Percentiles rank a stretch among this genome's conserved stretches.
phyloP scores from a whole-genome alignment of 2,113 vertebrate species.

The Chaetodon auriga region DNA sequence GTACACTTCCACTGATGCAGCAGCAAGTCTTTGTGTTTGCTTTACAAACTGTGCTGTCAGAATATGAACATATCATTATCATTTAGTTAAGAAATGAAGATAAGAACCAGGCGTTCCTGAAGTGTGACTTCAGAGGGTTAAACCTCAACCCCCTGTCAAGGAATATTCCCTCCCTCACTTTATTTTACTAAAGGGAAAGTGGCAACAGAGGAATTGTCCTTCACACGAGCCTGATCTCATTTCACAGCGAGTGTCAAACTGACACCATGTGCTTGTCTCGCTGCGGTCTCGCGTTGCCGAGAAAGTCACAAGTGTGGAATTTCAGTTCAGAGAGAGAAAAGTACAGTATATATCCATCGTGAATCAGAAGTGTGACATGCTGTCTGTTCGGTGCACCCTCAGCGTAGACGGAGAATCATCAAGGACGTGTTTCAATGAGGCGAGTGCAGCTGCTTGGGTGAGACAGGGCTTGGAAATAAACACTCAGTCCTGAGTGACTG shows the following conservation, averaged over 20 bases:
- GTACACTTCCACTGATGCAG: not conserved
- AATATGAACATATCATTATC: not conserved
- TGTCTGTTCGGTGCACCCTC: slow-evolving; percentile 9
- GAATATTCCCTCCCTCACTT: slow-evolving; percentile 44
- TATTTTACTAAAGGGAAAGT: slow-evolving; percentile 20
- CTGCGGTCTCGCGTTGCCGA: not conserved
- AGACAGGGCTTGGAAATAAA: slow-evolving; percentile 11
- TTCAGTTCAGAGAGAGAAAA: not conserved
- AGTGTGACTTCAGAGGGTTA: slow-evolving; percentile 1
- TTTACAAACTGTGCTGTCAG: not conserved
- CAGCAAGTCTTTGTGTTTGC: not conserved
- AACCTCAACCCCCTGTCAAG: slow-evolving; percentile 26
- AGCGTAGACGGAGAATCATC: not conserved
- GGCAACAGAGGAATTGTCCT: slow-evolving; percentile 21
- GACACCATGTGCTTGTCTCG: not conserved
- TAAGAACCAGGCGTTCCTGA: too few relatives aligned
- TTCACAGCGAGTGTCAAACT: slow-evolving; percentile 31
- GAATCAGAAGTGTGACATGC: slow-evolving; percentile 14
- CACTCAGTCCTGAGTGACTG: slow-evolving; percentile 15
- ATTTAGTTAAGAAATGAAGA: not conserved
- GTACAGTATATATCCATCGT: not conserved
- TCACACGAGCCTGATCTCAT: slow-evolving; percentile 41
- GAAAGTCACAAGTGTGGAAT: not conserved
- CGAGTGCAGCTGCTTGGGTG: slow-evolving; percentile 2
- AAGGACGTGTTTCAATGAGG: slow-evolving; percentile 16